Evolutionary conservation across 1,140 invertebrate genomes (phyloP), one percentile per base, ranked within the genome.

Genomic region (Parapsyche elsis): DNA sequence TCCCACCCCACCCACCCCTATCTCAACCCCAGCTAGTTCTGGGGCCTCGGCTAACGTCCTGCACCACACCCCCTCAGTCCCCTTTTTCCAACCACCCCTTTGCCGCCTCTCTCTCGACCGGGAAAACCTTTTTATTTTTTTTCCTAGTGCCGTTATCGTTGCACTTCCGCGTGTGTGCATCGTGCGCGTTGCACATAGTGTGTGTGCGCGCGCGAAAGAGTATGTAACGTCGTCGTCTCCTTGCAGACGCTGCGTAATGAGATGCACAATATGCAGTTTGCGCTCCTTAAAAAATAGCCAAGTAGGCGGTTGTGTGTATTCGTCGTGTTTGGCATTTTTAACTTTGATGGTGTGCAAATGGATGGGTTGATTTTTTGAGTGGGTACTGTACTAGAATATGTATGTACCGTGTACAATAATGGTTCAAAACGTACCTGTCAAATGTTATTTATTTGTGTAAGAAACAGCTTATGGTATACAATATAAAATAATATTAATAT

Each of bases 61-160:
- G 14, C 45, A 16, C 71, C 21, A 38, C 71, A 5, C 53, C 12
- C 21, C 38, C 45, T 19, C 30, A 10, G 26, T 1, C 16, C 38
- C 45, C 71, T 75, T n/a, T n/a, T n/a, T n/a, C 38, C 71, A 44
- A 38, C 44, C 21, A 75, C 38, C 71, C 16, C 14, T 46, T 7
- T 46, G 49, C 16, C 21, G 67, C 67, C 26, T 10, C 71, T 38
- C 38, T 23, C 38, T 49, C 23, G 57, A 19, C 59, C 75, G 75
- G 75, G 75, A 64, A 64, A 77, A 77, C 75, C 75, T 77, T 77
- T 77, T 57, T 77, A 64, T 23, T 77, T 77, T 77, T 77, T 77
- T 77, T 77, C 45, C 24, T 23, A 77, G 45, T 77, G 46, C 75
- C 75, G 75, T 77, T 77, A 77, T 77, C 75, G 75, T 77, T 77